Evolutionary conservation across 2,797 vertebrate species (phyloP), one percentile per base, ranked within the genome.

Genomic region (Rhodeus uyekii): DNA sequence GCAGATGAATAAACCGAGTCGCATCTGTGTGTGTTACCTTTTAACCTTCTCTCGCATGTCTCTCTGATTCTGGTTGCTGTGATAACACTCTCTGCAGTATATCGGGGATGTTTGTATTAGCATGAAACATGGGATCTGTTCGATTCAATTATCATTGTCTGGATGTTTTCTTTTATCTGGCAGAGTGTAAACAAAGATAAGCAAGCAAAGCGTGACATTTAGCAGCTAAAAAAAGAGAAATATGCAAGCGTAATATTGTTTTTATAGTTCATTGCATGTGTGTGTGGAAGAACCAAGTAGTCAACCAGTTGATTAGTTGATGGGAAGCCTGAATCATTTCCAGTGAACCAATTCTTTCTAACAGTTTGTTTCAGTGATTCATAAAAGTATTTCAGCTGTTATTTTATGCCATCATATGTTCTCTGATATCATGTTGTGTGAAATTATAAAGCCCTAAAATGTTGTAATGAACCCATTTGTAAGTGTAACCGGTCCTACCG

Each of bases 71-170:
- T 84, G 77, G 27, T 34, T 73, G 36, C 50, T 24, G 81, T 76
- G 81, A 82, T 82, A 82, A 82, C 81, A 68, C 64, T 44, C 42
- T 73, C 64, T 68, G 39, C 32, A 19, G 50, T 76, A 69, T 82
- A 76, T 82, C 80, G 34, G 73, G 48, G 29, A 82, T 68, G 73
- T 76, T 82, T 77, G 81, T 48, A 82, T 82, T 82, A 82, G 39
- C 73, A 76, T 76, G 81, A 69, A 82, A 82, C 81, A 82, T 76
- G 81, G 81, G 50, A 82, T 82, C 73, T 76, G 64, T 65, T 76
- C 48, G 16, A 69, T 82, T 82, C 81, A 82, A 77, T 82, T 82
- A 82, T 76, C 81, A 34, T 82, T 16, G 48, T 68, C 64, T 76
- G 73, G 38, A 44, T 82, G 80, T 82, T 76, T 73, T 82, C 81